Evolutionary conservation across 2,113 vertebrate genomes (phyloP).

Genomic region (Orycteropus afer): DNA sequence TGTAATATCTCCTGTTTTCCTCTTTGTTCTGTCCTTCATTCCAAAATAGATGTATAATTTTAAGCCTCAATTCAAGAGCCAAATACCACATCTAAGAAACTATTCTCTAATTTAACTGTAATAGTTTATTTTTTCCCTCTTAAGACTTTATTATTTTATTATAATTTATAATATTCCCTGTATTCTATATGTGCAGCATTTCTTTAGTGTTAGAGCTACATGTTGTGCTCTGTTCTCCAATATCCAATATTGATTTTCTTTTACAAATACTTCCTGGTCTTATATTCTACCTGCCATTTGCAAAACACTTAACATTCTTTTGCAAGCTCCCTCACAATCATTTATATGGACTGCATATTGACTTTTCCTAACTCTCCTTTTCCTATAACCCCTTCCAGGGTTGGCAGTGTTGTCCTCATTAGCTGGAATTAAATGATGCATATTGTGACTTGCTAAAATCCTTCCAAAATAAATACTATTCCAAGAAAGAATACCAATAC

Average conservation of each 20-base stretch:
- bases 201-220: background rate
- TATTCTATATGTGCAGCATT: background rate
- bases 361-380: background rate
- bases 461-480: too few species aligned
- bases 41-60: background rate
- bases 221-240: too few species aligned
- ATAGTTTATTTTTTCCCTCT: background rate
- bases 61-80: background rate
- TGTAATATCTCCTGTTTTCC: background rate
- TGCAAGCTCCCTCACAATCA: background rate
- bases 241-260: background rate
- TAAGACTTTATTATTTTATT: background rate
- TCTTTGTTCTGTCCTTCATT: background rate
- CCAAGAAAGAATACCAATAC: background rate
- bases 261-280: background rate
- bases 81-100: background rate
- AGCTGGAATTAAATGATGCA: background rate
- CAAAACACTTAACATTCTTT: background rate
- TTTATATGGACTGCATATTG: background rate
- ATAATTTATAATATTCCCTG: background rate
- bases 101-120: background rate
- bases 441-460: background rate
- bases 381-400: background rate
- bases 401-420: background rate
- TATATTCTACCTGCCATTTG: background rate